Evolutionary conservation across 2,113 vertebrate species (phyloP).

Genomic region (Lates calcarifer): DNA sequence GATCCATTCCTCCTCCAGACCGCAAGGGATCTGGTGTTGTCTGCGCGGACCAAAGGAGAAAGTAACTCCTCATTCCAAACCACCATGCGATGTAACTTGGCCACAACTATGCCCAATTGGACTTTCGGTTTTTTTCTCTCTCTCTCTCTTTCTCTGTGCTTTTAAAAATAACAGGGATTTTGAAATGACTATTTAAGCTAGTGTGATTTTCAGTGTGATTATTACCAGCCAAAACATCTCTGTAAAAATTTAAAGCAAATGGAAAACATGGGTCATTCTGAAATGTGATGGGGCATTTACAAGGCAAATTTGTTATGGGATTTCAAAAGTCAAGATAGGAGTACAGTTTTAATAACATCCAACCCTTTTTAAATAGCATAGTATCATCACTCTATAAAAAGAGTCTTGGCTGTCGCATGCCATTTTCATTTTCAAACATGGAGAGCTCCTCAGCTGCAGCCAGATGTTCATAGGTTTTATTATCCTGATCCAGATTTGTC

Average conservation of each 20-base stretch:
- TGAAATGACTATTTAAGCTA: constrained; percentile 45
- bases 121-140: constrained; percentile 46
- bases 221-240: constrained; percentile 56
- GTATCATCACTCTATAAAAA: constrained; percentile 45
- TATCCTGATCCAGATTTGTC: constrained; percentile 35
- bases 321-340: constrained; percentile 40
- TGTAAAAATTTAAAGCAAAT: constrained; percentile 40
- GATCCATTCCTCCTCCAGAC: constrained; percentile 71
- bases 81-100: constrained; percentile 69
- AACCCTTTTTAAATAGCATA: constrained; percentile 30
- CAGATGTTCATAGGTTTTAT: constrained; percentile 54
- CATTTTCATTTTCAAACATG: constrained; percentile 32
- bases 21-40: constrained; percentile 70
- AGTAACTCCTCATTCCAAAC: constrained; percentile 66
- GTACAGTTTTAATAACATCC: constrained; percentile 45
- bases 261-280: constrained; percentile 34
- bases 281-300: constrained; percentile 40
- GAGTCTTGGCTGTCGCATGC: constrained; percentile 13
- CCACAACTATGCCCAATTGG: constrained; percentile 77
- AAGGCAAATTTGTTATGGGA: constrained; percentile 48
- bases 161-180: constrained; percentile 74
- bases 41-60: constrained; percentile 69
- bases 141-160: constrained; percentile 20
- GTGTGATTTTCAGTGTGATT: constrained; percentile 37
- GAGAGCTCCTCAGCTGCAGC: constrained; percentile 25